A percentile compares a stretch with the other conserved stretches of the same genome.
These are phyloP conservation scores for Odocoileus virginianus DNA, from an alignment of 2,113 vertebrate genomes.

Conservation along the genomic window DNA sequence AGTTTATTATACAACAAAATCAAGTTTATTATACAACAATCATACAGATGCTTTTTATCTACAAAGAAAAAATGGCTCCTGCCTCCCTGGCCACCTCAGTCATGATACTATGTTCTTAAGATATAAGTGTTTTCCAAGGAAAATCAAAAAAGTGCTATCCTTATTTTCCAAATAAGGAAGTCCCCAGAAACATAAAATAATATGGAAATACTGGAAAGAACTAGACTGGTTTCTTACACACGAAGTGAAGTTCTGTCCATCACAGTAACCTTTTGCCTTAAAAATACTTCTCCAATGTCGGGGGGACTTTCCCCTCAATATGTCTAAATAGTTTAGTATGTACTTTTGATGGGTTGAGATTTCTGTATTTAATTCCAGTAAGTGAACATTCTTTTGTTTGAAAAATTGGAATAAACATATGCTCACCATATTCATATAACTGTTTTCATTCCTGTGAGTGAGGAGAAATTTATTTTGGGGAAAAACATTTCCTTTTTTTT, in stretches of 20 bases:
- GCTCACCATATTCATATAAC: not conserved
- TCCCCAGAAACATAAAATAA: not conserved
- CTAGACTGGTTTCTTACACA: not conserved
- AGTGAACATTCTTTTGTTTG: not conserved
- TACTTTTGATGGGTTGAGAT: slow-evolving; percentile 12
- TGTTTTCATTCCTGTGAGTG: slow-evolving; percentile 6
- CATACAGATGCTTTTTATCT: slow-evolving; percentile 64
- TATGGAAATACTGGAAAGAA: not conserved
- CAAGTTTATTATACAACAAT: slow-evolving; percentile 67
- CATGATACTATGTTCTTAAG: slow-evolving; percentile 47
- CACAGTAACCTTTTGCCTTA: not conserved
- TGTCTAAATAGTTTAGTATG: not conserved
- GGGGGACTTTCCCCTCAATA: not conserved
- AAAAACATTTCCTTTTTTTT: not conserved
- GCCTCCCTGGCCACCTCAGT: slow-evolving; percentile 3
- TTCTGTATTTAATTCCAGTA: slow-evolving; percentile 18
- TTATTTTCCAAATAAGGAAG: slow-evolving; percentile 9
- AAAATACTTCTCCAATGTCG: not conserved
- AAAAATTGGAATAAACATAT: slow-evolving; percentile 13
- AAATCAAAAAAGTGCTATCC: not conserved
- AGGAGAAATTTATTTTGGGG: not conserved
- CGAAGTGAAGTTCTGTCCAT: not conserved
- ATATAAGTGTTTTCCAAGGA: slow-evolving; percentile 34
- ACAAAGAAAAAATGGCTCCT: slow-evolving; percentile 65
- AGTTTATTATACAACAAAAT: slow-evolving; percentile 66